Percentiles rank a stretch among this genome's conserved stretches.
Conservation (phyloP, 2,113 vertebrate species). For the Galemys pyrenaicus region DNA sequence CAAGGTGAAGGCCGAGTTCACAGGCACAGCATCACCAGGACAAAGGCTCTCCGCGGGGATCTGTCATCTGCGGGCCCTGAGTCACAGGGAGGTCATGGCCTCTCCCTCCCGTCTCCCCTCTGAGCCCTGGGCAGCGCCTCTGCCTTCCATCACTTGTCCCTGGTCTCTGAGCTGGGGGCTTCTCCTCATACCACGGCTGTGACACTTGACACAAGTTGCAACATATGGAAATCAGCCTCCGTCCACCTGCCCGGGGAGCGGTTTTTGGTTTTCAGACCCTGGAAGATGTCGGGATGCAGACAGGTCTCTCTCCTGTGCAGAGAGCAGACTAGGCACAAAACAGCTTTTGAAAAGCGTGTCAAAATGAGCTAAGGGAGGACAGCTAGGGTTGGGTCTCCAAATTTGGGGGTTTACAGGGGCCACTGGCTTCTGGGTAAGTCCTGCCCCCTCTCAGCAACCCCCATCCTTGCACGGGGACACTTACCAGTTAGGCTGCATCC, state of each 20-base stretch:
- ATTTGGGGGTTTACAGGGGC: not conserved
- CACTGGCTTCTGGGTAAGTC: not conserved
- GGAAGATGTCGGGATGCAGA: constrained; percentile 53
- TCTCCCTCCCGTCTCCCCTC: constrained; percentile 9
- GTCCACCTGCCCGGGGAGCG: not conserved
- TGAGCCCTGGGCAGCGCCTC: constrained; percentile 1
- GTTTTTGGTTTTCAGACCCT: constrained; percentile 53
- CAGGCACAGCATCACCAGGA: not conserved
- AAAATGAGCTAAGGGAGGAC: not conserved
- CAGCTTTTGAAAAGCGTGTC: constrained; percentile 67
- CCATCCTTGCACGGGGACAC: not conserved
- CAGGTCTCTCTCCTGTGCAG: constrained; percentile 3
- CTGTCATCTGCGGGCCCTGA: constrained; percentile 17
- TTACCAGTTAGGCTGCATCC: constrained; percentile 35
- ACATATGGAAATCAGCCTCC: constrained; percentile 67
- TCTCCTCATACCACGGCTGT: not conserved
- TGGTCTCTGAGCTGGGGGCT: not conserved
- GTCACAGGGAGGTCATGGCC: constrained; percentile 1
- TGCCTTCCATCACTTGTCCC: not conserved
- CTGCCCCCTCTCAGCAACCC: not conserved
- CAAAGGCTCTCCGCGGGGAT: not conserved
- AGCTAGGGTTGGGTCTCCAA: not conserved
- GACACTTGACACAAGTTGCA: constrained; percentile 63
- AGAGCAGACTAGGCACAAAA: not conserved
- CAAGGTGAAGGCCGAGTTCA: not conserved